A percentile compares a stretch with the other conserved stretches of the same genome.
These are phyloP conservation scores for Engystomops pustulosus DNA, from an alignment of 2,113 vertebrate species.

Conservation along the genomic window DNA sequence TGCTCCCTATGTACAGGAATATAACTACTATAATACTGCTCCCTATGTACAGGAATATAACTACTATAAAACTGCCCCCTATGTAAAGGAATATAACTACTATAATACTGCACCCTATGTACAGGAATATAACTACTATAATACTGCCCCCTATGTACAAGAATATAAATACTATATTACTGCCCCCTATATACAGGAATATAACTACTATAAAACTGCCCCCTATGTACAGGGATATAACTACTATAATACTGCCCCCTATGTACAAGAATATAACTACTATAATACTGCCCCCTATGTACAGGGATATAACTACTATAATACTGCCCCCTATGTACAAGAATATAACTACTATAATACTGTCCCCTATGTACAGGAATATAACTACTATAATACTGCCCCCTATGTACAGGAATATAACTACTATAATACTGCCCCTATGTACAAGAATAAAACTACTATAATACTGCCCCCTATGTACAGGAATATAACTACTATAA, in stretches of 20 bases:
- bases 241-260: not conserved
- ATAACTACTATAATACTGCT: too few relatives aligned
- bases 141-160: not conserved
- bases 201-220: slow-evolving; percentile 1
- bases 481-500: slow-evolving; percentile 13
- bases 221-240: not conserved
- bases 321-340: not conserved
- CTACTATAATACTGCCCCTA: not conserved
- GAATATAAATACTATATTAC: not conserved
- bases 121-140: slow-evolving; percentile 7
- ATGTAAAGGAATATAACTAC: not conserved
- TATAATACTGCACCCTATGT: not conserved
- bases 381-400: not conserved
- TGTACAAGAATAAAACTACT: not conserved
- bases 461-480: slow-evolving; percentile 7
- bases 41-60: too few relatives aligned
- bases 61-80: not conserved
- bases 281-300: not conserved
- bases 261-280: slow-evolving; percentile 7
- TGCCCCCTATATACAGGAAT: not conserved
- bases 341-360: slow-evolving; percentile 1
- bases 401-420: not conserved
- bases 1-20: too few relatives aligned
- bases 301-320: slow-evolving; percentile 1
- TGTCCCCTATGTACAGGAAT: not conserved